Base-by-base conservation (phyloP, 2,113 vertebrate genomes). In the Melanocharis versteri region DNA sequence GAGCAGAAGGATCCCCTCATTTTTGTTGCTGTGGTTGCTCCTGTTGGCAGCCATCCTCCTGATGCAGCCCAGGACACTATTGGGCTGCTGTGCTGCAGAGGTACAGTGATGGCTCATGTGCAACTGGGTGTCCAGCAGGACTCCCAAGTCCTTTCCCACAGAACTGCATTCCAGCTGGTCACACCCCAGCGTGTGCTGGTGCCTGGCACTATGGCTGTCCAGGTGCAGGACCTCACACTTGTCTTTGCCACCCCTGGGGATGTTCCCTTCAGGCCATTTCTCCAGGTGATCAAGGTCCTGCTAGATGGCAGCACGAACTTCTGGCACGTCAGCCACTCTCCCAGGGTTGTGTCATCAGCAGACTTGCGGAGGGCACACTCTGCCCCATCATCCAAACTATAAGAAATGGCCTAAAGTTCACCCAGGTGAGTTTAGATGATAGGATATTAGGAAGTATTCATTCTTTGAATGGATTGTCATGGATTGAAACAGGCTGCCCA, bases 231-330 rank as follows among this genome's bases (percentile, higher is more conserved):
- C 54, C 69, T 35, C 2, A 3, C 14, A 6, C 9, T 75, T 82
- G 10, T 56, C 22, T n/a, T 27, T n/a, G 11, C 33, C 54, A 18
- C 10, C 17, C 39, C 30, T 6, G 0, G 1, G 50, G 21, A 5
- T 15, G 16, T 50, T 69, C 75, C n/a, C 61, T 7, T 26, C 28
- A 19, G 42, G 44, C 16, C 11, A 17, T 48, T 68, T 40, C 58
- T 72, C 17, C 44, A 54, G 19, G 2, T 82, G 35, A 8, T 24
- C 0, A 0, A 73, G 24, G 14, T 47, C 27, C 51, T 8, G 10
- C n/a, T 57, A 24, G 24, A 42, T 20, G 19, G 44, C 60, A 64
- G 18, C n/a, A n/a, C 0, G 1, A 42, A 26, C 19, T 50, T 33
- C 30, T 71, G 42, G 14, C 13, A 7, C 1, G 27, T 35, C 45